A percentile compares a stretch with the other conserved stretches of the same genome.
Evolutionary conservation across 2,113 vertebrate genomes (phyloP).

Genomic region (Amblyopsis rosae): DNA sequence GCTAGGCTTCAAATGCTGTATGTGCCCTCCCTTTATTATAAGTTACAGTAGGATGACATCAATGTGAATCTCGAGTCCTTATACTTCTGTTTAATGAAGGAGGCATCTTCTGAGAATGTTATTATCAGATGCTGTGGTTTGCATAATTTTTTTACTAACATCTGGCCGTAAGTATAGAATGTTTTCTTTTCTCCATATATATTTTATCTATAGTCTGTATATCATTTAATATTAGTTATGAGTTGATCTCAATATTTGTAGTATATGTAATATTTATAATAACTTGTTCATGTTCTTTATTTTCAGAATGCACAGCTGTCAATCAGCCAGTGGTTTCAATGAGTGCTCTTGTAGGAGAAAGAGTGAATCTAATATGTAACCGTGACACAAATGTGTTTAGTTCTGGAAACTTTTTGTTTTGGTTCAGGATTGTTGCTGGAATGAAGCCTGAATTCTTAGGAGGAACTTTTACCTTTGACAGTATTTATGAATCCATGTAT

Average conservation of each 20-base stretch:
- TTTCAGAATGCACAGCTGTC: slow-evolving; percentile 20
- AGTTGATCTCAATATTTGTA: background rate
- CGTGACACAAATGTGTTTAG: rapidly evolving
- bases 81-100: background rate
- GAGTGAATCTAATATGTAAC: slow-evolving; percentile 35
- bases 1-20: background rate
- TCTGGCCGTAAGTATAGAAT: slow-evolving; percentile 35
- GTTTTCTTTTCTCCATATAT: background rate
- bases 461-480: background rate
- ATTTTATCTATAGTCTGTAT: background rate
- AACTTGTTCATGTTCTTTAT: background rate
- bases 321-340: background rate
- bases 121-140: background rate
- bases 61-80: background rate
- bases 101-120: slow-evolving; percentile 11
- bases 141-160: slow-evolving; percentile 19
- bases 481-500: rapidly evolving
- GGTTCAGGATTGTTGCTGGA: slow-evolving; percentile 42
- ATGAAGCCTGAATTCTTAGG: slow-evolving; percentile 16
- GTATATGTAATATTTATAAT: background rate
- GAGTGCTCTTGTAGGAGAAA: slow-evolving; percentile 17
- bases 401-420: background rate
- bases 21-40: slow-evolving; percentile 39
- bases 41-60: slow-evolving; percentile 1
- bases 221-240: background rate